Evolutionary conservation across 35 echinoderm and acorn worm species (phyloP), one percentile per base, ranked within the genome.

Genomic region (Apostichopus japonicus): DNA sequence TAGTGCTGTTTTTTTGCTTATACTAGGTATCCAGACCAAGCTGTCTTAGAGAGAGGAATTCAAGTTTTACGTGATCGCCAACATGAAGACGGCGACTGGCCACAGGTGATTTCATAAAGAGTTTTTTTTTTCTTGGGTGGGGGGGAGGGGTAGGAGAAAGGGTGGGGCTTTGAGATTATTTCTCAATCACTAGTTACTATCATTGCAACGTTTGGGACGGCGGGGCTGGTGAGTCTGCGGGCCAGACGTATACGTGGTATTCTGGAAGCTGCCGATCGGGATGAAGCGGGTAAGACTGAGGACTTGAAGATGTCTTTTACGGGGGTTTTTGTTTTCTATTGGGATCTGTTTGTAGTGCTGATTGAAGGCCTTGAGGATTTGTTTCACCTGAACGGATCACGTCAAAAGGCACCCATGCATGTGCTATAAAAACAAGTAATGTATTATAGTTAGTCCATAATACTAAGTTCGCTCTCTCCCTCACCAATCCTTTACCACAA

Each of bases 31-130:
- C 96, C 96, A 70, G 93, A 97, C 55, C 73, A 76, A 24, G 44
- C 17, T 8, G 93, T 97, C 27, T 82, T 97, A 6, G 96, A 95
- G 22, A 63, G 80, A 73, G 96, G 92, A 13, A 93, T 97, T 65
- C 61, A 92, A 63, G 86, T 97, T 6, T 86, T 97, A 56, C 86
- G 93, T 79, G 86, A 92, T 56, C 92, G 96, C 78, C 96, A 97
- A 33, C 27, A 67, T 11, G 90, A 88, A n/a, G 92, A 97, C 58
- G 96, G 96, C 24, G 92, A 97, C n/a, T 97, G 96, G 96, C 93
- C 96, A 17, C 94, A 95, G 94, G 96, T 97, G 90, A 83, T 65
- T 65, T 44, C 33, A 65, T 65, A 13, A 0, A 65, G 4, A 65
- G 1, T 17, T 13, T 13, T 13, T 13, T 13, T 1, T 65, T 10